Conservation (phyloP, 2,888 invertebrate species). For the Dioctria rufipes region DNA sequence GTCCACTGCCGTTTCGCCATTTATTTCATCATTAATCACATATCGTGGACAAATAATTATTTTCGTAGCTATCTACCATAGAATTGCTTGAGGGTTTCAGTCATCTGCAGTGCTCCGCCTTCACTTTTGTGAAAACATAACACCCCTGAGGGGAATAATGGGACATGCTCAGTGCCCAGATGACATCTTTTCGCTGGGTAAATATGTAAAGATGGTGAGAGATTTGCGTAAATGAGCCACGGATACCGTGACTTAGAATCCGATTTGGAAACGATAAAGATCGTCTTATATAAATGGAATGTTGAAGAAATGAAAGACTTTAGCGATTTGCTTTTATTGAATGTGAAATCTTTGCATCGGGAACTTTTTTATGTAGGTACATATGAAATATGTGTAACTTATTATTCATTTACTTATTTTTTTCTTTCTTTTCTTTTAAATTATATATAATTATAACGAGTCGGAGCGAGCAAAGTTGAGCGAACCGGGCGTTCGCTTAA, state of each 20-base stretch:
- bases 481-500: too few species aligned
- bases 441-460: too few species aligned
- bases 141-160: conserved; percentile 14
- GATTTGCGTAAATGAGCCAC: neutral
- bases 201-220: neutral
- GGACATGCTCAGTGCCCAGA: conserved; percentile 1
- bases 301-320: too few species aligned
- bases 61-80: conserved; percentile 30
- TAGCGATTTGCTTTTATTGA: too few species aligned
- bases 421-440: too few species aligned
- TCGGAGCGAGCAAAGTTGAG: too few species aligned
- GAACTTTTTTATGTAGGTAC: too few species aligned
- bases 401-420: too few species aligned
- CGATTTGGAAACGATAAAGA: neutral
- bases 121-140: conserved; percentile 24
- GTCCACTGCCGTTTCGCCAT: neutral
- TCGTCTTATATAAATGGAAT: too few species aligned
- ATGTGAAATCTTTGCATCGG: too few species aligned
- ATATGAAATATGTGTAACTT: too few species aligned
- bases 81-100: conserved; percentile 32
- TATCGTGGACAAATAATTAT: conserved; percentile 38
- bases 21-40: conserved; percentile 39
- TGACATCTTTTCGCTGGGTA: conserved; percentile 2
- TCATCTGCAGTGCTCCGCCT: conserved; percentile 17
- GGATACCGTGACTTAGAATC: neutral